Evolutionary conservation across 2,113 vertebrate genomes (phyloP), one percentile per base, ranked within the genome.

Genomic region (Microtus ochrogaster): DNA sequence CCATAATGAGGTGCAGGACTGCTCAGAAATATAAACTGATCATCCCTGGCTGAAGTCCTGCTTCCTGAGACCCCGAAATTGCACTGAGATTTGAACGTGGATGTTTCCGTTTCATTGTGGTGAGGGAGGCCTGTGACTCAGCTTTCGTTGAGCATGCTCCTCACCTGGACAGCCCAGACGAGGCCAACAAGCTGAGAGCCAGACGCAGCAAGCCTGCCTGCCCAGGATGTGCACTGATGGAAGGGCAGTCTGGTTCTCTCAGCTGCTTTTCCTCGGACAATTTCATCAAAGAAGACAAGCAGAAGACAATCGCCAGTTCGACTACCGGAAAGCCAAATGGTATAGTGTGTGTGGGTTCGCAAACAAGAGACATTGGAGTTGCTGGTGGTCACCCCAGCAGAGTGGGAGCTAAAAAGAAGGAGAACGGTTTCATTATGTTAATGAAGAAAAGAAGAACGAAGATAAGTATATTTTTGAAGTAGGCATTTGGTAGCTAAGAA

Each of bases 261-360:
- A 1, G 70, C 95, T 97, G 87, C 55, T 91, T 96, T 88, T 98
- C 81, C 5, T 94, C 3, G 0, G 90, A 93, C 96, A 83, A 94
- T 95, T 96, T 94, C 89, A 91, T 91, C 74, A 93, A 88, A 96
- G 97, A 97, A 96, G 96, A 98, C 77, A 86, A 94, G 96, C 97
- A 97, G 98, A 98, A 98, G 98, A 98, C 98, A 98, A 98, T 98
- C 96, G 1, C 94, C 82, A 97, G 97, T 95, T 97, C 89, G 96
- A n/a, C 91, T 90, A 74, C 86, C 89, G 94, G 96, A 97, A 97
- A 70, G 95, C 96, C 97, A 41, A 85, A 97, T 82, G 91, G 94
- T 83, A 4, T 0, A 63, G 78, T 61, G 58, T 9, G 68, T 72
- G 82, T 30, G 65, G 73, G 95, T 96, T 91, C 68, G 94, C 96